These are phyloP conservation scores for Agonopterix alstromeriana DNA, from an alignment of 2,888 invertebrate genomes.

Conservation along the genomic window DNA sequence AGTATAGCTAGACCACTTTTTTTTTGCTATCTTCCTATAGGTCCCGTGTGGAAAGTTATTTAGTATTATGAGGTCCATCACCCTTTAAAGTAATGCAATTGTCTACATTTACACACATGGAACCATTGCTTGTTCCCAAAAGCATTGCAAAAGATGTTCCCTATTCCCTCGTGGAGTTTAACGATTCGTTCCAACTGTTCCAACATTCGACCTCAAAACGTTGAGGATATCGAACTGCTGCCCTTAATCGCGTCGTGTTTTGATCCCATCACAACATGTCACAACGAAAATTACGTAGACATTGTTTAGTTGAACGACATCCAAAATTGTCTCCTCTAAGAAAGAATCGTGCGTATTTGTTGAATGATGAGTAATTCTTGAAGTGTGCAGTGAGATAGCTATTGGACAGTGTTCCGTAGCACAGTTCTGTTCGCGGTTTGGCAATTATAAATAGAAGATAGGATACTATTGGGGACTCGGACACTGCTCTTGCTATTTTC, in stretches of 20 bases:
- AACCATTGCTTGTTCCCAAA: too few relatives aligned
- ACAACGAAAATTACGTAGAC: constrained; percentile 10
- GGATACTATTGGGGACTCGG: constrained; percentile 49
- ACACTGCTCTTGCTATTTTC: constrained; percentile 63
- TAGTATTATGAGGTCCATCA: too few relatives aligned
- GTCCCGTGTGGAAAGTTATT: too few relatives aligned
- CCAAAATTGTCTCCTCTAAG: constrained; percentile 32
- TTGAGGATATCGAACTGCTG: background rate
- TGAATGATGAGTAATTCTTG: constrained; percentile 33
- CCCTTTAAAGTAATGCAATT: too few relatives aligned
- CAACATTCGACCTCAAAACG: too few relatives aligned
- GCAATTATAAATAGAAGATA: constrained; percentile 58
- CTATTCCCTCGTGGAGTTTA: too few relatives aligned
- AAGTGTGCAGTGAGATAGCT: constrained; percentile 22
- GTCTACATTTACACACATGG: too few relatives aligned
- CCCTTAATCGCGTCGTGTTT: background rate
- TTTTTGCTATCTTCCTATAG: too few relatives aligned
- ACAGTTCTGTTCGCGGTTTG: background rate
- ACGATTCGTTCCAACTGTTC: too few relatives aligned
- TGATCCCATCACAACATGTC: background rate
- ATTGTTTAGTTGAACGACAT: constrained; percentile 33
- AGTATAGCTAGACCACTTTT: too few relatives aligned
- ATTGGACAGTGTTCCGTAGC: constrained; percentile 12
- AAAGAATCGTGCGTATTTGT: constrained; percentile 30
- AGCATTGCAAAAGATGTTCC: too few relatives aligned